phyloP scores from a whole-genome alignment of 2,888 invertebrate species.

The Mesorhabditis sp. region DNA sequence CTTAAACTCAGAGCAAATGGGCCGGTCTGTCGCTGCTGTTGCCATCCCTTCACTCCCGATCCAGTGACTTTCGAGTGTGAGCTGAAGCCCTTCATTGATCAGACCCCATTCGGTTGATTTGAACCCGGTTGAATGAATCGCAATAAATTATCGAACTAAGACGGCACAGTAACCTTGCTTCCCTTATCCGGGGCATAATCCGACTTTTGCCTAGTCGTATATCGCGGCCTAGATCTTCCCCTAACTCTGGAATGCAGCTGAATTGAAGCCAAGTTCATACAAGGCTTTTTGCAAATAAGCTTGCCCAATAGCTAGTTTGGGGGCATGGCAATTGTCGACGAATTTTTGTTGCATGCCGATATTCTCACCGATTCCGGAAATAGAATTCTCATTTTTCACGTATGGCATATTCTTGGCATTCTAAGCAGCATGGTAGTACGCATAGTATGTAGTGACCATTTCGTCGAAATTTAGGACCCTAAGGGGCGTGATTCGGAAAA shows the following conservation, averaged over 20 bases:
- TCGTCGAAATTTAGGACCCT: no score
- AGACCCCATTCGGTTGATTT: background rate
- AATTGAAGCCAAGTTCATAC: no score
- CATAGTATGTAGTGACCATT: no score
- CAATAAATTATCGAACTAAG: background rate
- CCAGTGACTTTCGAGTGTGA: slow-evolving; percentile 55
- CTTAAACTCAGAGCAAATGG: slow-evolving; percentile 40
- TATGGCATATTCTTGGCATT: no score
- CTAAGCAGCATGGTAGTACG: no score
- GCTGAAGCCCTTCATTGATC: slow-evolving; percentile 34
- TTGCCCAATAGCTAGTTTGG: no score
- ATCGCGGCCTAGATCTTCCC: no score
- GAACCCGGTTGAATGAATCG: background rate
- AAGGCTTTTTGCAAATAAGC: no score
- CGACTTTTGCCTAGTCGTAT: no score
- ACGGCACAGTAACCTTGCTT: background rate
- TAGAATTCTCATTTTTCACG: no score
- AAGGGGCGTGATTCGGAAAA: no score
- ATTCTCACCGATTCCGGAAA: background rate
- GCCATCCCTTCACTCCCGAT: slow-evolving; percentile 53
- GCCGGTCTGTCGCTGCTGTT: slow-evolving; percentile 54
- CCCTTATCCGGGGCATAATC: background rate
- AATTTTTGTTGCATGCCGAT: slow-evolving; percentile 4
- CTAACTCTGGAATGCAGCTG: no score
- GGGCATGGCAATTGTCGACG: slow-evolving; percentile 2